Percentiles rank a stretch among this genome's conserved stretches.
Evolutionary conservation across 2,888 invertebrate genomes (phyloP).

Genomic region (Sinelater perroti): DNA sequence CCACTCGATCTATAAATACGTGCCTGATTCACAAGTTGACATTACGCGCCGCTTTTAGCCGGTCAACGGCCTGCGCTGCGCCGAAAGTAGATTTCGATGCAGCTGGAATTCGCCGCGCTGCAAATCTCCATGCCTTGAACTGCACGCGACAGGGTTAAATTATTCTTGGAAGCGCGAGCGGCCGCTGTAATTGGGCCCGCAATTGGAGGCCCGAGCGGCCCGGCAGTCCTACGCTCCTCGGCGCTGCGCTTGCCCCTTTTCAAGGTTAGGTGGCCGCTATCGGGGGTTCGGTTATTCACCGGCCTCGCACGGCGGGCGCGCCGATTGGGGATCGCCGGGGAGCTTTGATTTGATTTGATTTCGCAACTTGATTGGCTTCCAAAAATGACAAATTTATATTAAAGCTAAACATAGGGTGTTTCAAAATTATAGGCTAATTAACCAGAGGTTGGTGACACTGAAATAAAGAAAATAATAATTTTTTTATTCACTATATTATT

Average conservation of each 20-base stretch:
- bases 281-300: no score
- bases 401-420: no score
- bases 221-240: neutral
- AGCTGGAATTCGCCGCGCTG: conserved; percentile 52
- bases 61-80: conserved; percentile 50
- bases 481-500: no score
- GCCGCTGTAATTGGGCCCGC: conserved; percentile 29
- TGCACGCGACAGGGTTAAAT: conserved; percentile 53
- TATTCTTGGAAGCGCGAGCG: conserved; percentile 47
- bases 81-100: conserved; percentile 50
- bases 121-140: conserved; percentile 53
- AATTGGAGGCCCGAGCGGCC: conserved; percentile 17
- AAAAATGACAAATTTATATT: no score
- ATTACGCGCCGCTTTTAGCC: conserved; percentile 54
- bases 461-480: no score
- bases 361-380: no score
- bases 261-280: neutral
- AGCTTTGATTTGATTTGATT: no score
- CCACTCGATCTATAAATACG: conserved; percentile 49
- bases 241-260: neutral
- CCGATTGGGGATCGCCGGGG: no score
- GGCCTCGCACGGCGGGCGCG: no score
- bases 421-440: no score
- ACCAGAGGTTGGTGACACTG: no score
- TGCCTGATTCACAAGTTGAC: conserved; percentile 52